Evolutionary conservation across 1,140 invertebrate genomes (phyloP).

Genomic region (Aphis gossypii): DNA sequence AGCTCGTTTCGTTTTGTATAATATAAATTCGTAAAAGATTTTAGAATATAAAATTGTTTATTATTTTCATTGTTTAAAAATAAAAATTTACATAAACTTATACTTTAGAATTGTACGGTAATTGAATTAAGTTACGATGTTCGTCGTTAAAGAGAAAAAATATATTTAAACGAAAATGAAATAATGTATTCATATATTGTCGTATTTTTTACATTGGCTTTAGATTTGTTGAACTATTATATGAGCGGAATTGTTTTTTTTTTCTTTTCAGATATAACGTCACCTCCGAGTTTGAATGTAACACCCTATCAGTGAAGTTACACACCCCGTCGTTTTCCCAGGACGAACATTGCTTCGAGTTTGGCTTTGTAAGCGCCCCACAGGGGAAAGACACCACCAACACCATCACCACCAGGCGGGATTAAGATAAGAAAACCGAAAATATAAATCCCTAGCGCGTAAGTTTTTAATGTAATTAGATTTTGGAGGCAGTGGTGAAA

Average conservation of each 20-base stretch:
- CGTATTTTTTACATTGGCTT: background rate
- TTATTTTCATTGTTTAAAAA: background rate
- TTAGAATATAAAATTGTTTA: background rate
- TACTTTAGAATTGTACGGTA: background rate
- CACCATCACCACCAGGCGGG: background rate
- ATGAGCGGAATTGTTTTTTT: conserved; percentile 24
- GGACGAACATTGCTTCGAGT: background rate
- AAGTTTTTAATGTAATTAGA: conserved; percentile 49
- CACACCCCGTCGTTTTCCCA: background rate
- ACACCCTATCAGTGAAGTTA: conserved; percentile 8
- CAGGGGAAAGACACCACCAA: background rate
- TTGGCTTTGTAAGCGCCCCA: background rate
- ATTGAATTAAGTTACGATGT: background rate
- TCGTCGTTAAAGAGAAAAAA: background rate
- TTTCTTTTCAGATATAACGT: background rate
- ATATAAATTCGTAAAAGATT: background rate
- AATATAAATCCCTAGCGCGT: conserved; percentile 22
- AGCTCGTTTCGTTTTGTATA: background rate
- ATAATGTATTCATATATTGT: background rate
- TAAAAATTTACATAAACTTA: background rate
- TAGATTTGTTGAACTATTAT: background rate
- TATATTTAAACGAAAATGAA: conserved; percentile 1
- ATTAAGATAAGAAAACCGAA: conserved; percentile 49
- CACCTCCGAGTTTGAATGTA: background rate
- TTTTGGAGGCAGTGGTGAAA: background rate